Percentiles rank a stretch among this genome's conserved stretches.
Conservation (phyloP, 2,888 invertebrate genomes). For the Ferrisia virgata region DNA sequence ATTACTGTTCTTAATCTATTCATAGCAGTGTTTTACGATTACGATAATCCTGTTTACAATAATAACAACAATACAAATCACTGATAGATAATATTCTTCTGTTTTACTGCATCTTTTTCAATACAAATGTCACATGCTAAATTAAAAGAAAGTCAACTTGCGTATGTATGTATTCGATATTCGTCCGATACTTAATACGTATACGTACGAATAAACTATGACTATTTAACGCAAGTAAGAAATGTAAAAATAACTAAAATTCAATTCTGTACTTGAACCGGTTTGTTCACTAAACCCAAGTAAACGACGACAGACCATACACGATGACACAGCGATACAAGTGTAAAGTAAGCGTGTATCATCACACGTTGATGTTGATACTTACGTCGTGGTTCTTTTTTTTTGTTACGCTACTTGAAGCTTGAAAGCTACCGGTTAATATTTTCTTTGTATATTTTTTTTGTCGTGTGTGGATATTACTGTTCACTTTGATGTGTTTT, state of each 20-base stretch:
- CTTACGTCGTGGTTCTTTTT: background rate
- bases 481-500: background rate
- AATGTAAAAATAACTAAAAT: background rate
- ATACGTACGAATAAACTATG: too few species aligned
- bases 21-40: constrained; percentile 51
- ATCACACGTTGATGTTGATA: background rate
- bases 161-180: background rate
- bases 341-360: background rate
- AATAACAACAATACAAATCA: too few species aligned
- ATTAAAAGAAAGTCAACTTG: background rate
- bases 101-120: too few species aligned
- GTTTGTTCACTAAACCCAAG: background rate
- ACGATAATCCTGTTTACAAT: background rate
- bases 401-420: background rate
- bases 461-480: background rate
- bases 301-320: background rate
- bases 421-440: background rate
- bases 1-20: constrained; percentile 84
- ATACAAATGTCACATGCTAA: too few species aligned
- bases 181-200: background rate
- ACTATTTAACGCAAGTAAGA: too few species aligned
- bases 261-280: background rate
- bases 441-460: background rate
- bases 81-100: too few species aligned
- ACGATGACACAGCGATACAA: background rate